Conservation (phyloP, 1,140 invertebrate species). For the Episyrphus balteatus region DNA sequence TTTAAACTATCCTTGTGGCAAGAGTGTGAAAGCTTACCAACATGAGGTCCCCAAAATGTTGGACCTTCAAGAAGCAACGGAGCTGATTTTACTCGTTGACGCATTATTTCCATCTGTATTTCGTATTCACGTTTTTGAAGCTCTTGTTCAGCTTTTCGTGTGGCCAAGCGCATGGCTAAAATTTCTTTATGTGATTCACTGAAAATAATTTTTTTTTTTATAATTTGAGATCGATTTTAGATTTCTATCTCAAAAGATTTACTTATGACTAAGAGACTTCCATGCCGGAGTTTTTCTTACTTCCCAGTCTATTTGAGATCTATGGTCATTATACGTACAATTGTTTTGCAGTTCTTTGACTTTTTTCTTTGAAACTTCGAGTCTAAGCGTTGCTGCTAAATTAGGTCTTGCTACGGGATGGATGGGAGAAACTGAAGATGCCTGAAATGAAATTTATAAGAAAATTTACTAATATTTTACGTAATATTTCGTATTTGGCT, state of each 20-base stretch:
- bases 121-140: constrained; percentile 31
- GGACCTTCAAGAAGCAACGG: constrained; percentile 29
- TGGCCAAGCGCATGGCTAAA: constrained; percentile 27
- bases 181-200: constrained; percentile 32
- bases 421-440: constrained; percentile 18
- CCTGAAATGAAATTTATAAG: too few species aligned
- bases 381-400: constrained; percentile 30
- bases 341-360: constrained; percentile 28
- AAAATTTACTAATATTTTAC: too few species aligned
- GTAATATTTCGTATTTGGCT: too few species aligned
- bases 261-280: constrained; percentile 32
- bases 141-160: constrained; percentile 31
- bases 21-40: constrained; percentile 26
- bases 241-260: constrained; percentile 3
- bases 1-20: constrained; percentile 22
- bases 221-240: neutral
- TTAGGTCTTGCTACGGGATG: constrained; percentile 33
- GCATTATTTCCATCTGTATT: constrained; percentile 33
- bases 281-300: constrained; percentile 33
- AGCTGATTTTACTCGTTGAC: constrained; percentile 30
- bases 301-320: constrained; percentile 28
- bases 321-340: constrained; percentile 24
- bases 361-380: constrained; percentile 27
- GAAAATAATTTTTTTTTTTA: neutral
- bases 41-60: constrained; percentile 30